Percentiles rank a stretch among this genome's conserved stretches.
Evolutionary conservation across 2,888 invertebrate genomes (phyloP).

Genomic region (Biston betularia): DNA sequence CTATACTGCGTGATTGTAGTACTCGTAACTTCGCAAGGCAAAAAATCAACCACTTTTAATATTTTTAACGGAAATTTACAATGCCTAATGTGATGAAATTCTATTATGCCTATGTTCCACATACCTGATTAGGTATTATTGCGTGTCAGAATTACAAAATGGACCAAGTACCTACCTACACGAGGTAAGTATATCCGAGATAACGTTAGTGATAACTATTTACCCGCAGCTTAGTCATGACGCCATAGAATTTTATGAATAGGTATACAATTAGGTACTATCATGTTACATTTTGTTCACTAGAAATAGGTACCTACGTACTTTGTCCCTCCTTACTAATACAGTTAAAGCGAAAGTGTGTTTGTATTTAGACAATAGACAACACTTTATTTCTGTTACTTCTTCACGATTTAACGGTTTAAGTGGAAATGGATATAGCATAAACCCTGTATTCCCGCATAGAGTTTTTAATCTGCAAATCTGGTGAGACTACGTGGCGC

Average conservation of each 20-base stretch:
- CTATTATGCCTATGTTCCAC: background rate
- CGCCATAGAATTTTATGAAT: background rate
- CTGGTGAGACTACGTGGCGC: no score
- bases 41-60: no score
- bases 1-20: no score
- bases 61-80: background rate
- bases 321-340: background rate
- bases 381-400: no score
- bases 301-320: background rate
- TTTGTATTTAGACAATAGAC: no score
- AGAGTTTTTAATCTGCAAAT: no score
- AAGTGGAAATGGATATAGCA: no score
- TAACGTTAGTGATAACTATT: constrained; percentile 7
- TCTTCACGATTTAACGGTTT: no score
- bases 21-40: no score
- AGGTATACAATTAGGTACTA: no score
- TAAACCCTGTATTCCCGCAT: no score
- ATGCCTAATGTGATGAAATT: background rate
- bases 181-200: constrained; percentile 1
- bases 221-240: constrained; percentile 3
- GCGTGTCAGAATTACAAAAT: background rate
- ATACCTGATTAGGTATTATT: background rate
- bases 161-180: background rate
- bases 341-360: no score
- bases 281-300: background rate